Evolutionary conservation across 2,113 vertebrate genomes (phyloP).

Genomic region (Vulpes ferrilata): DNA sequence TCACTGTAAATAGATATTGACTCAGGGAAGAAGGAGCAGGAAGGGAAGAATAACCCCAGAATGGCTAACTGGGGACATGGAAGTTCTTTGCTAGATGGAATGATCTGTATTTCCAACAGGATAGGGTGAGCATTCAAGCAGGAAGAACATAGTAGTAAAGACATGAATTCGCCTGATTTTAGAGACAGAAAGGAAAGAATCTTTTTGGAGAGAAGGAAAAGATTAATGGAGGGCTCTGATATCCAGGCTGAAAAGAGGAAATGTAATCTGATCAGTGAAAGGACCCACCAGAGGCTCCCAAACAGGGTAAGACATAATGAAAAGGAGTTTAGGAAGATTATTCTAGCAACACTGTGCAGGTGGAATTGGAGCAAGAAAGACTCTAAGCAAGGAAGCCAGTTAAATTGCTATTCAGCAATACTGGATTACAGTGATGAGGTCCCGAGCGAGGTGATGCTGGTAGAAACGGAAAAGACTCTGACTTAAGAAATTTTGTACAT

Average conservation of each 20-base stretch:
- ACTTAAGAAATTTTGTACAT: background rate
- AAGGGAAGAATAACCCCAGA: background rate
- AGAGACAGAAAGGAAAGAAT: background rate
- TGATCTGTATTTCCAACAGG: background rate
- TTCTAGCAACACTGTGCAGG: background rate
- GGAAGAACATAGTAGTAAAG: background rate
- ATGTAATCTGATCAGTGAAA: background rate
- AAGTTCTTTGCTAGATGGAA: background rate
- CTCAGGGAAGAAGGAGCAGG: background rate
- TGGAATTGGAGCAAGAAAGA: background rate
- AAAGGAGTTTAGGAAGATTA: conserved; percentile 44
- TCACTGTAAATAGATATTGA: background rate
- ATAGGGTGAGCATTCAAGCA: background rate
- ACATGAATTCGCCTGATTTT: background rate
- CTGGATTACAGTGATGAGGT: background rate
- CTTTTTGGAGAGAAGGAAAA: background rate
- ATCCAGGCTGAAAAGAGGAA: background rate
- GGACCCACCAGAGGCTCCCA: background rate
- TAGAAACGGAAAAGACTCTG: background rate
- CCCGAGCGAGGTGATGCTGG: background rate
- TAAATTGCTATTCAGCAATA: background rate
- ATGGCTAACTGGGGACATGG: too few species aligned
- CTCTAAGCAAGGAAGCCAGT: background rate
- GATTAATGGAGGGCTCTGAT: background rate
- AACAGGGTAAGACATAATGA: conserved; percentile 3